Base-by-base conservation (phyloP, 2,797 vertebrate species). In the Rousettus madagascariensis region DNA sequence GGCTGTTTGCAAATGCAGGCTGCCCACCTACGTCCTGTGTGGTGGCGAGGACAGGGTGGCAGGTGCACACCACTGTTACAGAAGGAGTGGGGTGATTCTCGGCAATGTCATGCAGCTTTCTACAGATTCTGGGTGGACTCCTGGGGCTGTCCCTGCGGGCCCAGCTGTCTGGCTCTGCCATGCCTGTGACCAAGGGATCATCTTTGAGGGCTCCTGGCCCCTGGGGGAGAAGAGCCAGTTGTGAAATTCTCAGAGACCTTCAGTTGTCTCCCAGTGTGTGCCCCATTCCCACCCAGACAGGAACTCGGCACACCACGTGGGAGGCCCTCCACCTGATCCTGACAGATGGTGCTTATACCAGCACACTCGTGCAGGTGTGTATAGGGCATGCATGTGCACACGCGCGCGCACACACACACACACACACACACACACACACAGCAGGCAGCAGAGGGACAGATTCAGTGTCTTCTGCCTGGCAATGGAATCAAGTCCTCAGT, bases 51-150 rank as follows among this genome's bases (percentile, higher is more conserved):
- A 15, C 0, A 17, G 2, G 1, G 38, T 5, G 33, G 51, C 9
- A 16, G 24, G 7, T 20, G 51, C 3, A 2, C 1, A 0, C 5
- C 1, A 9, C 7, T n/a, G 55, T 38, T 49, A 1, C 7, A 30
- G 24, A 17, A 0, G 8, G 22, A 49, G 55, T 0, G 0, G 46
- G 46, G 20, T 11, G 36, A 13, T 30, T 36, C 83, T 30, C 55
- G 41, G 77, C 46, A 68, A 8, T 0, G n/a, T 28, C 5, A 7
- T 12, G 30, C 49, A 22, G 9, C 38, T 22, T 38, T 15, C 43
- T 57, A 19, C 26, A 16, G 36, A 7, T 38, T 69, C 16, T 41
- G 22, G 28, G 24, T 9, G 74, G 36, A 36, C n/a, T 72, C 55
- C 5, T 17, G 28, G 28, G 36, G 36, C 46, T 22, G 53, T 30